Evolutionary conservation across 2,113 vertebrate genomes (phyloP).

Genomic region (Corydoras sp.): DNA sequence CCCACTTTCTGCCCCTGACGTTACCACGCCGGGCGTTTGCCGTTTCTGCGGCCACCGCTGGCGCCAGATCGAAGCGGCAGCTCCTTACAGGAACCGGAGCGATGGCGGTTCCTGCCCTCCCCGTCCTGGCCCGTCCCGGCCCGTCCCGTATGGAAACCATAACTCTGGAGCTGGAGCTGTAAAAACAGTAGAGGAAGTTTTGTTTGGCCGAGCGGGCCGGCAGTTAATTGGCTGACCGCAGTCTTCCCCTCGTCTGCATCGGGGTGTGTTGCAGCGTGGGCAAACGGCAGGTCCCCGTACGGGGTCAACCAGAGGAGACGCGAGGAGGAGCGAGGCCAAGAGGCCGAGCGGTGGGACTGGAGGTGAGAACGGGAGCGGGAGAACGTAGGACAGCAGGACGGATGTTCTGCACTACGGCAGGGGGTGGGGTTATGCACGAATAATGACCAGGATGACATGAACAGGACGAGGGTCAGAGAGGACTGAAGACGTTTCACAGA

Average conservation of each 20-base stretch:
- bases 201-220: slow-evolving; percentile 61
- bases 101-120: slow-evolving; percentile 42
- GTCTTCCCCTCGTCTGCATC: slow-evolving; percentile 61
- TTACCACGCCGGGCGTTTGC: slow-evolving; percentile 5
- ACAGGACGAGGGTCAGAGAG: no score
- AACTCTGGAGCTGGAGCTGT: slow-evolving; percentile 61
- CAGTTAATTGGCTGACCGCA: slow-evolving; percentile 67
- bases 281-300: slow-evolving; percentile 41
- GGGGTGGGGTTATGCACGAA: no score
- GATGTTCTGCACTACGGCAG: no score
- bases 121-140: slow-evolving; percentile 33
- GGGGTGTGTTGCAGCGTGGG: slow-evolving; percentile 55
- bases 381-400: background rate
- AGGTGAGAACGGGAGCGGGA: slow-evolving; percentile 10
- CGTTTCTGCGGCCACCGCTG: slow-evolving; percentile 7
- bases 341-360: slow-evolving; percentile 11
- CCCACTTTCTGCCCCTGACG: background rate
- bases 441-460: no score
- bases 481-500: no score
- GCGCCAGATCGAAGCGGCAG: slow-evolving; percentile 34
- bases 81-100: slow-evolving; percentile 29
- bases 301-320: slow-evolving; percentile 51
- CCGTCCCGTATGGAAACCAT: slow-evolving; percentile 59
- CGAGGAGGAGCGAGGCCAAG: slow-evolving; percentile 6
- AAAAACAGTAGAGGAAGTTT: slow-evolving; percentile 71